A percentile compares a stretch with the other conserved stretches of the same genome.
These are phyloP conservation scores for Sclerurus mexicanus DNA, from an alignment of 2,113 vertebrate species.

Conservation along the genomic window DNA sequence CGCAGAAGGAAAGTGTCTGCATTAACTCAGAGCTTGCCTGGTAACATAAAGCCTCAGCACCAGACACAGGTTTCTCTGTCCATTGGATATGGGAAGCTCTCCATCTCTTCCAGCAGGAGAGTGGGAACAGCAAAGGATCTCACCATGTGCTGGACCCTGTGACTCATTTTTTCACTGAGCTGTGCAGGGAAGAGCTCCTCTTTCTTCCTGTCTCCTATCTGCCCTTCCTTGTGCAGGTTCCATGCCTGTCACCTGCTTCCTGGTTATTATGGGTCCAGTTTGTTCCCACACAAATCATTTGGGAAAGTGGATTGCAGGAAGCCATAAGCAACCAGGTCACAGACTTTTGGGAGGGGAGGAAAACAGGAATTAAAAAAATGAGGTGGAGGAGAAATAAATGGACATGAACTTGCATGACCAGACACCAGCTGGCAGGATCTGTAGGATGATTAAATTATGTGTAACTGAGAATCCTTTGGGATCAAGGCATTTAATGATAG, in stretches of 20 bases:
- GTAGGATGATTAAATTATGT: background rate
- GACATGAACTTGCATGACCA: background rate
- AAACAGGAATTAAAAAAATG: background rate
- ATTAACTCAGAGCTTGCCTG: background rate
- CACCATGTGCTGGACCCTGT: background rate
- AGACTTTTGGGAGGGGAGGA: background rate
- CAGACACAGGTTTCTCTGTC: background rate
- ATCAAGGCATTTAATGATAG: background rate
- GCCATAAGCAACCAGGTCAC: background rate
- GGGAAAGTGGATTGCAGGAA: background rate
- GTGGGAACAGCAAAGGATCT: background rate
- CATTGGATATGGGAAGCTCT: rapidly evolving
- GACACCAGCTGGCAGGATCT: background rate
- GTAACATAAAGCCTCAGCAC: background rate
- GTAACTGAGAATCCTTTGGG: background rate
- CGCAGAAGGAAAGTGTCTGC: background rate
- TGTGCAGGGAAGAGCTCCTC: background rate
- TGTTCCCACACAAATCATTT: background rate
- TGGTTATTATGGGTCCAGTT: background rate
- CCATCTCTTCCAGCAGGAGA: background rate
- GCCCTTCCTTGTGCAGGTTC: background rate
- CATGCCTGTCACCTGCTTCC: background rate
- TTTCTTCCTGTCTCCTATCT: background rate
- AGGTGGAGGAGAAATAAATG: background rate
- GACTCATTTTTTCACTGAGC: background rate